Base-by-base conservation (phyloP, 1,140 invertebrate species). In the Tetraneura akinire region DNA sequence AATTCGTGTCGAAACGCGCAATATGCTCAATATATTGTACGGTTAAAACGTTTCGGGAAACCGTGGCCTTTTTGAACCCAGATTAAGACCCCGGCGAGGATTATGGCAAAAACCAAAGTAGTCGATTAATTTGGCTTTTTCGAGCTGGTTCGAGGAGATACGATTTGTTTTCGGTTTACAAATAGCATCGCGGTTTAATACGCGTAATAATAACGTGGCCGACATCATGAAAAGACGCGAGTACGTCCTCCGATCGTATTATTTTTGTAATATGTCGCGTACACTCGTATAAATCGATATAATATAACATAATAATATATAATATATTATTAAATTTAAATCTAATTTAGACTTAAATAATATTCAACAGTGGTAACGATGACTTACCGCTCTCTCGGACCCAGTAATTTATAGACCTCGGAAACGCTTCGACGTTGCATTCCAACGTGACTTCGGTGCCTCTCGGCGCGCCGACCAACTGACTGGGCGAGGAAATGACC, bases 341-440 rank as follows among this genome's bases (percentile, higher is more conserved):
- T 9, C n/a, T n/a, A n/a, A n/a, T n/a, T n/a, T n/a, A n/a, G n/a
- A 42, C 4, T 42, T 66, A 42, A 66, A 42, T n/a, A n/a, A n/a
- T n/a, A n/a, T n/a, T n/a, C n/a, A n/a, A n/a, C n/a, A n/a, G n/a
- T n/a, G n/a, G n/a, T n/a, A n/a, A n/a, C n/a, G n/a, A 51, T 0
- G 21, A 70, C 70, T 81, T 55, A 81, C 80, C 80, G 49, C 49
- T 81, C 18, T 84, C 82, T 81, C 84, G 82, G 21, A 83, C 83
- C 84, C 84, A 84, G 82, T 92, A 93, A 86, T 94, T 94, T 87
- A 95, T 91, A 21, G 94, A 92, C 83, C 91, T 92, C 5, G 94
- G 94, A 70, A 92, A 94, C 21, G 94, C 93, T 88, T 96, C 93
- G 49, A 95, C 92, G 83, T 90, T 90, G 84, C 94, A 96, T 83